Evolutionary conservation across 1,140 invertebrate genomes (phyloP).

Genomic region (Lepidurus packardi): DNA sequence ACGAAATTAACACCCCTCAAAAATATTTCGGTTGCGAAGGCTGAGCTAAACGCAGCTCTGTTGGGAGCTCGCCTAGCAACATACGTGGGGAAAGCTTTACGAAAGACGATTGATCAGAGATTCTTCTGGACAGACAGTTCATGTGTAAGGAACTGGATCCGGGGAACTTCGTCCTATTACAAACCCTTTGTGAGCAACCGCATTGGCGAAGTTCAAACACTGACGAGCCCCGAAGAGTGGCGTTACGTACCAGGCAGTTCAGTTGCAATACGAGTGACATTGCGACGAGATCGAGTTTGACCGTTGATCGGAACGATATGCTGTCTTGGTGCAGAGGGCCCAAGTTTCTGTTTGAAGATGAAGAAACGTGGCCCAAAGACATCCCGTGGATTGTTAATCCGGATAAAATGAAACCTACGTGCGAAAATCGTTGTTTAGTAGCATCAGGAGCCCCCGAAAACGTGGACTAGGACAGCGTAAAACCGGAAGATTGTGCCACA

Average conservation of each 20-base stretch:
- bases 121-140: constrained; percentile 37
- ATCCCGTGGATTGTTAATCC: too few relatives aligned
- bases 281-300: background rate
- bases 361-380: too few relatives aligned
- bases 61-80: constrained; percentile 41
- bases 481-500: background rate
- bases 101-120: background rate
- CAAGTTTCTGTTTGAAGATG: too few relatives aligned
- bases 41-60: constrained; percentile 48
- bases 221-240: constrained; percentile 24
- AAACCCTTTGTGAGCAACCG: constrained; percentile 23
- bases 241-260: constrained; percentile 22
- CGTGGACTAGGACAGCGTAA: background rate
- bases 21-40: constrained; percentile 44
- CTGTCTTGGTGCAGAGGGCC: too few relatives aligned
- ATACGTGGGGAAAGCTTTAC: constrained; percentile 25
- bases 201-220: constrained; percentile 25
- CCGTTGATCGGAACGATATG: too few relatives aligned
- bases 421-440: background rate
- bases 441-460: background rate
- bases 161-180: background rate
- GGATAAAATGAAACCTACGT: background rate
- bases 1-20: constrained; percentile 47
- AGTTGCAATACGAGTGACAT: background rate
- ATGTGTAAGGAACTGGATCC: constrained; percentile 11